These are phyloP conservation scores for Tetragonula carbonaria DNA, from an alignment of 2,888 invertebrate genomes.

Conservation along the genomic window DNA sequence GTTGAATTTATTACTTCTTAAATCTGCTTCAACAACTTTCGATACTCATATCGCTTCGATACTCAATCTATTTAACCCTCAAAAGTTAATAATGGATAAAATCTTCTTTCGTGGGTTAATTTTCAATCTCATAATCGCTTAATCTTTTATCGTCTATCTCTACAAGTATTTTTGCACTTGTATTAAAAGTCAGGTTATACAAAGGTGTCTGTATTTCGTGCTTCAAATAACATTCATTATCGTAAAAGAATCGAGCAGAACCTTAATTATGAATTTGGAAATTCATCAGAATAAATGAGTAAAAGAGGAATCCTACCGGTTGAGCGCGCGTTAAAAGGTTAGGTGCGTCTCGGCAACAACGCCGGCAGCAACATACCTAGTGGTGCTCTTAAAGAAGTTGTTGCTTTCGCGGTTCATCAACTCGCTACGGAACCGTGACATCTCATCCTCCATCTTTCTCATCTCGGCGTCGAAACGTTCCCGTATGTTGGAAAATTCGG, in stretches of 20 bases:
- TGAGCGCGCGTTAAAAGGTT: slow-evolving; percentile 49
- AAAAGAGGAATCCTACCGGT: slow-evolving; percentile 32
- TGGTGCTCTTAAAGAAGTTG: slow-evolving; percentile 95
- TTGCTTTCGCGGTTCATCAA: slow-evolving; percentile 96
- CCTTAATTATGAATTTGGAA: not conserved
- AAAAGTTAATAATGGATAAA: not conserved
- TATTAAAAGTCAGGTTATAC: not conserved
- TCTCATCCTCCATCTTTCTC: slow-evolving; percentile 99
- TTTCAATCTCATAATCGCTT: not conserved
- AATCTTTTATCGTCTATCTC: not conserved
- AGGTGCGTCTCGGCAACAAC: slow-evolving; percentile 26
- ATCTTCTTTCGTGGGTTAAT: not conserved
- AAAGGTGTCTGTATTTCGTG: not conserved
- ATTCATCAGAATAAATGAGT: slow-evolving; percentile 11
- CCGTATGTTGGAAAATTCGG: slow-evolving; percentile 97
- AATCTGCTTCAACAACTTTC: rapidly evolving
- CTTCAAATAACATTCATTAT: not conserved
- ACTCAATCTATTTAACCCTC: too few relatives aligned
- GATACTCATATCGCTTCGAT: not conserved
- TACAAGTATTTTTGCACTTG: not conserved
- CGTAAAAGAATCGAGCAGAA: not conserved
- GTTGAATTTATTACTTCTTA: not conserved
- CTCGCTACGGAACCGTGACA: slow-evolving; percentile 97
- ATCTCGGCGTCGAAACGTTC: slow-evolving; percentile 98
- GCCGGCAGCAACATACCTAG: slow-evolving; percentile 87